These are phyloP conservation scores for Danio rerio DNA, from an alignment of 2,113 vertebrate genomes.

Conservation along the genomic window GRCz12tu NC_133183.1:22493001-22493500, in stretches of 20 bases:
- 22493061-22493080: slow-evolving; percentile 35
- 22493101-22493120: not conserved
- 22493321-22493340: slow-evolving; percentile 75
- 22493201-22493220: slow-evolving; percentile 54
- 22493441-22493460: not conserved
- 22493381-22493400: slow-evolving; percentile 5
- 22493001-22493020: slow-evolving; percentile 54
- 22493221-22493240: slow-evolving; percentile 75
- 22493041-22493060: slow-evolving; percentile 52
- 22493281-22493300: slow-evolving; percentile 78
- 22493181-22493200: slow-evolving; percentile 4
- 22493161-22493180: slow-evolving; percentile 13
- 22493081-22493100: slow-evolving; percentile 31
- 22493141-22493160: slow-evolving; percentile 56
- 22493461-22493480: not conserved
- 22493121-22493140: slow-evolving; percentile 38
- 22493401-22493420: not conserved
- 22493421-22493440: not conserved
- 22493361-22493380: slow-evolving; percentile 35
- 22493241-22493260: slow-evolving; percentile 47
- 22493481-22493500: not conserved
- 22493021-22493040: slow-evolving; percentile 54
- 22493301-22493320: slow-evolving; percentile 76
- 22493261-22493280: slow-evolving; percentile 86
- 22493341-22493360: slow-evolving; percentile 33